A percentile compares a stretch with the other conserved stretches of the same genome.
phyloP scores from a whole-genome alignment of 2,888 invertebrate genomes.

The Drosophila emarginata region DNA sequence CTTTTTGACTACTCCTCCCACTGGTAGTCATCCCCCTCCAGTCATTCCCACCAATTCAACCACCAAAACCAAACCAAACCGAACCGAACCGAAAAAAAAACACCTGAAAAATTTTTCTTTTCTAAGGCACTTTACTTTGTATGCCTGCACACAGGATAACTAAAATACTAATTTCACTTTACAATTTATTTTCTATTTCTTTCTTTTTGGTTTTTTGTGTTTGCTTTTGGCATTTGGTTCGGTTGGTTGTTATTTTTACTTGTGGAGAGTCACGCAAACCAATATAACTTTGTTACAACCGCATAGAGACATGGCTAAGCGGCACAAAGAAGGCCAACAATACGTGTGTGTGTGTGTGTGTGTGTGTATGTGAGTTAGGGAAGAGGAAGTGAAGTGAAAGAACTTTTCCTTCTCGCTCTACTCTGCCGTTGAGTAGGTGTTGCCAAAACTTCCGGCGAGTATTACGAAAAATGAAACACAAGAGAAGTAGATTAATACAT shows the following conservation, averaged over 20 bases:
- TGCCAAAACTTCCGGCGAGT: conserved; percentile 73
- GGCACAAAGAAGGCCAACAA: neutral
- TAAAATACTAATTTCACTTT: conserved; percentile 78
- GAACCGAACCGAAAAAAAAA: neutral
- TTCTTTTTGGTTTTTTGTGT: conserved; percentile 61
- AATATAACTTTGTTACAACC: conserved; percentile 77
- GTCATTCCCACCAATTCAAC: conserved; percentile 10
- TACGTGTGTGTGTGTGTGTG: neutral
- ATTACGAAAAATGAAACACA: conserved; percentile 48
- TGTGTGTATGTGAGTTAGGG: neutral
- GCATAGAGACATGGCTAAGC: conserved; percentile 67
- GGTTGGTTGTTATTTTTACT: conserved; percentile 73
- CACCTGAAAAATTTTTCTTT: conserved; percentile 34
- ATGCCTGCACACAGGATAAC: conserved; percentile 68
- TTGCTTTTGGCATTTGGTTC: conserved; percentile 56
- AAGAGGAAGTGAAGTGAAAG: conserved; percentile 5
- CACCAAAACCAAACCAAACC: conserved; percentile 6
- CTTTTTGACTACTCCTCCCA: conserved; percentile 38
- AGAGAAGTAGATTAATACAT: conserved; percentile 71
- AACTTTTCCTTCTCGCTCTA: conserved; percentile 30
- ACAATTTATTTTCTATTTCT: conserved; percentile 70
- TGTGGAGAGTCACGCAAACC: conserved; percentile 77
- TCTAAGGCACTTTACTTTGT: conserved; percentile 31
- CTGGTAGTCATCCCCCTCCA: conserved; percentile 4
- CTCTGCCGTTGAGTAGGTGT: conserved; percentile 63